Percentiles rank a stretch among this genome's conserved stretches.
Conservation (phyloP, 1,140 invertebrate species). For the Papilio glaucus region DNA sequence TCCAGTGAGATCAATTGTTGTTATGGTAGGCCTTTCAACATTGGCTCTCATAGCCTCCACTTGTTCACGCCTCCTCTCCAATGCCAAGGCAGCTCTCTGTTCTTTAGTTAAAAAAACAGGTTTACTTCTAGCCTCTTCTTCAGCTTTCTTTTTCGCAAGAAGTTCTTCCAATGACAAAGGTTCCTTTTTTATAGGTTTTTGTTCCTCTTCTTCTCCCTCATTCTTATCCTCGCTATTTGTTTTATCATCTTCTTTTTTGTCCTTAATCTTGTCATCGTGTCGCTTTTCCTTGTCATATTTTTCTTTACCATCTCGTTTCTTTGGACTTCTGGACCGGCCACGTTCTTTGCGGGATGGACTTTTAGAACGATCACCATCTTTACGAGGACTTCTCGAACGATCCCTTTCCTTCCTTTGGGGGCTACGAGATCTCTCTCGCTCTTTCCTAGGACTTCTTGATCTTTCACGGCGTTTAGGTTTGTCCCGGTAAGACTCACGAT, state of each 20-base stretch:
- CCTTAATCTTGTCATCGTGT: conserved; percentile 73
- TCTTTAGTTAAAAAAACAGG: conserved; percentile 99
- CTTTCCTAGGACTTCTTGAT: conserved; percentile 66
- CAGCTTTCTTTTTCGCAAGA: conserved; percentile 97
- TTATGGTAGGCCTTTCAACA: conserved; percentile 68
- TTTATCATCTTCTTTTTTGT: conserved; percentile 78
- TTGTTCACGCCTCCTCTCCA: conserved; percentile 94
- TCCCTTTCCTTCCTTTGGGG: conserved; percentile 60
- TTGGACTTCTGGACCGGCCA: conserved; percentile 65
- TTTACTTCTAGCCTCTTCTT: conserved; percentile 96
- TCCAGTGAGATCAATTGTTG: conserved; percentile 78
- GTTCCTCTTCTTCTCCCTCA: conserved; percentile 52
- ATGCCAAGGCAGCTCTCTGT: conserved; percentile 94
- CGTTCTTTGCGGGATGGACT: conserved; percentile 61
- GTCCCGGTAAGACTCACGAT: conserved; percentile 70
- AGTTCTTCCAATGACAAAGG: conserved; percentile 98
- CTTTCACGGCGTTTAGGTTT: conserved; percentile 70
- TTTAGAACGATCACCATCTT: conserved; percentile 60
- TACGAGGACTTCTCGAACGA: conserved; percentile 52
- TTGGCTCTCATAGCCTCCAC: conserved; percentile 86
- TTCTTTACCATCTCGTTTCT: conserved; percentile 67
- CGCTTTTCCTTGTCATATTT: conserved; percentile 63
- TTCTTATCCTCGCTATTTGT: conserved; percentile 77
- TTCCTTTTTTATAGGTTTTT: conserved; percentile 88
- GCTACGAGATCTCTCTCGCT: conserved; percentile 60